These are phyloP conservation scores for Coracias cyanogaster DNA, from an alignment of 2,797 vertebrate species.

Conservation along the genomic window DNA sequence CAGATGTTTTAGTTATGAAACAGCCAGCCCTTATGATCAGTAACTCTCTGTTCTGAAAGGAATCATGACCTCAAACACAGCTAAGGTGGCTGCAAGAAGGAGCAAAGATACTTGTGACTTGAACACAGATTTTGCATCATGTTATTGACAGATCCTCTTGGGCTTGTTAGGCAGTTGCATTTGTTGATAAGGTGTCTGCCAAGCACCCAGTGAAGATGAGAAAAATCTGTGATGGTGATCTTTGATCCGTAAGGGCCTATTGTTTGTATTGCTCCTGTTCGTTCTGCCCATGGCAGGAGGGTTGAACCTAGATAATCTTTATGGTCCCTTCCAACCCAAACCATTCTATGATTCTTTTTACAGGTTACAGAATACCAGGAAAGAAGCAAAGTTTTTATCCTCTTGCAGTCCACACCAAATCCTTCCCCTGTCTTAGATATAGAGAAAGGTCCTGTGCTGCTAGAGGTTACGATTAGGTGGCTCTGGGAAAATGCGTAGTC, in stretches of 20 bases:
- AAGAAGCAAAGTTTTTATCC: neutral
- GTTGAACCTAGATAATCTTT: too few relatives aligned
- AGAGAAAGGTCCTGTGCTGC: neutral
- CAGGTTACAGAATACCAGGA: neutral
- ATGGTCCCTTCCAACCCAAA: too few relatives aligned
- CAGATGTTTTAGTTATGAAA: neutral
- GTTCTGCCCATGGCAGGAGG: neutral
- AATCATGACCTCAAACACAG: neutral
- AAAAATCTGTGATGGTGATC: neutral
- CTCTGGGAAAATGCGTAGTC: neutral
- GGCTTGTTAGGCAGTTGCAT: neutral
- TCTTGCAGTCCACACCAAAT: neutral
- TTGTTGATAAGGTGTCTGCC: neutral
- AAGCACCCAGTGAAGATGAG: neutral
- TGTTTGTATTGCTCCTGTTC: neutral
- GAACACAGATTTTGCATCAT: neutral
- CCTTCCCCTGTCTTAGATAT: rapidly evolving
- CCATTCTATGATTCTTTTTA: neutral
- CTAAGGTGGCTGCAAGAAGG: neutral
- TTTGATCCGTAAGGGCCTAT: neutral
- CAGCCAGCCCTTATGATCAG: neutral
- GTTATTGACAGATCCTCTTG: neutral
- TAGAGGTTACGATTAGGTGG: neutral
- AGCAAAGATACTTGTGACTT: neutral
- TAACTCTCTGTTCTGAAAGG: neutral